Conservation (phyloP, 2,888 invertebrate genomes). For the Lutraria lutraria region DNA sequence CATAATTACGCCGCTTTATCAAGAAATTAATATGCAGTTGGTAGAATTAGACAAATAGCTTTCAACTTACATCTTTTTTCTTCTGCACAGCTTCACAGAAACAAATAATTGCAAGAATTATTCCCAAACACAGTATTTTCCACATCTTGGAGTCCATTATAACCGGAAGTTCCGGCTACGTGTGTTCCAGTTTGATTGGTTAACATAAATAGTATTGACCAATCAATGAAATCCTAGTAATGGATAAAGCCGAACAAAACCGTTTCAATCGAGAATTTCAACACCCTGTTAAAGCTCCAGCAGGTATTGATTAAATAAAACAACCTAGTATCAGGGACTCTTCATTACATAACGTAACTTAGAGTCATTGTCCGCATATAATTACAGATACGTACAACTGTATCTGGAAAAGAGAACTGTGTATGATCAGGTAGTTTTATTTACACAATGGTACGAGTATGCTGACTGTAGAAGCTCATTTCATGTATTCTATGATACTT, state of each 20-base stretch:
- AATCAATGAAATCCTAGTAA: not conserved
- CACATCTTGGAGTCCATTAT: slow-evolving; percentile 64
- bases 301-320: too few species aligned
- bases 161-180: slow-evolving; percentile 69
- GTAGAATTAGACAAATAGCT: not conserved
- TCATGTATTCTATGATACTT: too few species aligned
- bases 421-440: too few species aligned
- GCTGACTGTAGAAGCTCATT: too few species aligned
- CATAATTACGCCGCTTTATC: not conserved
- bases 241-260: not conserved
- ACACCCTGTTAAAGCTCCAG: too few species aligned
- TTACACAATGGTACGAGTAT: too few species aligned
- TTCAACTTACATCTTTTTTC: slow-evolving; percentile 72
- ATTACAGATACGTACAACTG: too few species aligned
- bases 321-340: too few species aligned
- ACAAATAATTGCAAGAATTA: slow-evolving; percentile 54
- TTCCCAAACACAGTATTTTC: slow-evolving; percentile 43
- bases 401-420: too few species aligned
- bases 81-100: slow-evolving; percentile 59
- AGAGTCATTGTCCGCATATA: too few species aligned
- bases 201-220: not conserved
- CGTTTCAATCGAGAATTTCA: too few species aligned
- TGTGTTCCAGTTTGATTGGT: slow-evolving; percentile 73
- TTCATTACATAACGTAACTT: too few species aligned
- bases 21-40: not conserved